phyloP scores from a whole-genome alignment of 2,797 vertebrate species.

The Lepus oiostolus region DNA sequence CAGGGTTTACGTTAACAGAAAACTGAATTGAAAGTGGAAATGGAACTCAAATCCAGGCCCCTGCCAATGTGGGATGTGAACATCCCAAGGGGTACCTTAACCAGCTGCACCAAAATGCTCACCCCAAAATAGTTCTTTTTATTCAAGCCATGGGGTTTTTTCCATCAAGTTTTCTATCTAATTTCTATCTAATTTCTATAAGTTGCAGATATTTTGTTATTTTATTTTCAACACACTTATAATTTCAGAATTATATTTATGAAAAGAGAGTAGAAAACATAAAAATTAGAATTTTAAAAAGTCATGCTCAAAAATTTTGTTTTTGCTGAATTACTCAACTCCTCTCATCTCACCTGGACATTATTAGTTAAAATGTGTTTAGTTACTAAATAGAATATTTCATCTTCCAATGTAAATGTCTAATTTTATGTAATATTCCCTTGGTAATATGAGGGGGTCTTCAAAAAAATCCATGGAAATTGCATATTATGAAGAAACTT shows the following conservation, averaged over 20 bases:
- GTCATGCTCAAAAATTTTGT: neutral
- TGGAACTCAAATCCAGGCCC: too few relatives aligned
- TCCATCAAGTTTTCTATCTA: neutral
- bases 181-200: neutral
- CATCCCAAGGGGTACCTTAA: too few relatives aligned
- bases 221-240: constrained; percentile 7
- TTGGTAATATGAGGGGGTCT: constrained; percentile 17
- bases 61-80: too few relatives aligned
- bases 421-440: neutral
- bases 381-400: neutral
- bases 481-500: too few relatives aligned
- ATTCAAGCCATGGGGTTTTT: neutral
- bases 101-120: too few relatives aligned
- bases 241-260: neutral
- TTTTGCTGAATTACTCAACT: neutral
- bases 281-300: neutral
- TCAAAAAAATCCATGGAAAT: too few relatives aligned
- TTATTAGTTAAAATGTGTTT: neutral
- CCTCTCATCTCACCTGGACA: neutral
- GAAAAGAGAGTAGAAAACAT: neutral
- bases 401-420: neutral
- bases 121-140: too few relatives aligned
- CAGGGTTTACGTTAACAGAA: too few relatives aligned
- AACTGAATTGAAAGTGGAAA: too few relatives aligned
- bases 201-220: neutral